Evolutionary conservation across 2,888 invertebrate species (phyloP), one percentile per base, ranked within the genome.

Genomic region (Leptopilina syphax): DNA sequence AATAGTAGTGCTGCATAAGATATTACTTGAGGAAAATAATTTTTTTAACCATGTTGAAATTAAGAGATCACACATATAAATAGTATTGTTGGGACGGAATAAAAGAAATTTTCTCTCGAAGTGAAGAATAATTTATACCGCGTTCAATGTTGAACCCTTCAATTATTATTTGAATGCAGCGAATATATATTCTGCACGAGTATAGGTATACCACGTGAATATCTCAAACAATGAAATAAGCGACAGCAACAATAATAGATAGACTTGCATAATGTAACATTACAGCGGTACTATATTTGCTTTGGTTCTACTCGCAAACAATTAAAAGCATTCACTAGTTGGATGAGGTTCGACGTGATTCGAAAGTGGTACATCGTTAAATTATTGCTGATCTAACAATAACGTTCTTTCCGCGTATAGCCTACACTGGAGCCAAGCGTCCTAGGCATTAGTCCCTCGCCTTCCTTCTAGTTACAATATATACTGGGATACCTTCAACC

Each of bases 371-470:
- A 81, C 78, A 70, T 34, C 77, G 47, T 79, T 79, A 78, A 82
- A 83, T 82, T 83, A 82, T 82, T 79, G 82, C 81, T 82, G 79
- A 82, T 80, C 82, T 78, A 80, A 82, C 81, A 84, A 84, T 82
- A 83, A 83, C 78, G 82, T 80, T 83, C 79, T 73, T 73, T 73
- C 80, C 78, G 80, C 80, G 78, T 77, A 3, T 1, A 80, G 70
- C 44, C 79, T 81, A 79, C 81, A 80, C 79, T 57, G 57, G 54
- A 54, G 57, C 54, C 24, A 54, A 50, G 73, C 73, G 73, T 54
- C 54, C 54, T 34, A 34, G 3, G 34, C 34, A 34, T 44, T 57
- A 73, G 73, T 34, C 73, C 73, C 73, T 73, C 73, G 57, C 57
- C 73, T 73, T 73, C 73, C 57, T 73, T 34, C 34, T 83, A 78